Evolutionary conservation across 2,113 vertebrate genomes (phyloP).

Genomic region (Petrocephalus zakoni): DNA sequence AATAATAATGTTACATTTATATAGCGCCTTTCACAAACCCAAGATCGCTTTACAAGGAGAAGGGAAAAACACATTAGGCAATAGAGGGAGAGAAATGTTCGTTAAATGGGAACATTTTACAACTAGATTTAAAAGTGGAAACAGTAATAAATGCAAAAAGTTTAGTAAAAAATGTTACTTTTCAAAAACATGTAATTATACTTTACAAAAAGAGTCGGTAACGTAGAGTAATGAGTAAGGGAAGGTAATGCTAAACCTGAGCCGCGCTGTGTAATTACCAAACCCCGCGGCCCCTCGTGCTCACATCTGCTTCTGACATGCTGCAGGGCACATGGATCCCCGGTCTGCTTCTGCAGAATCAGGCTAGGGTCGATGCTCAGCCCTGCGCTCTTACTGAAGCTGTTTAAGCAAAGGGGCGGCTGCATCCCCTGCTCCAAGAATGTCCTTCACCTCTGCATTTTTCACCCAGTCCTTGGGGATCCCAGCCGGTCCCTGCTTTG

Average conservation of each 20-base stretch:
- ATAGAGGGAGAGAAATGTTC: not conserved
- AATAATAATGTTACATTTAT: not conserved
- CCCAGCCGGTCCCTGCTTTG: not conserved
- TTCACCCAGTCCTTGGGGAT: not conserved
- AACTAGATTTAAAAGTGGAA: not conserved
- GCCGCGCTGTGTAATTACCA: not conserved
- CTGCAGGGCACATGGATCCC: not conserved
- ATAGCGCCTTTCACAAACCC: not conserved
- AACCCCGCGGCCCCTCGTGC: not conserved
- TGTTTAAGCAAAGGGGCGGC: not conserved
- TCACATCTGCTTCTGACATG: constrained; percentile 10
- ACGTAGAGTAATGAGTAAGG: not conserved
- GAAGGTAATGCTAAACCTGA: not conserved
- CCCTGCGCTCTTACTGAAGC: not conserved
- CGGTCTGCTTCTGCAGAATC: not conserved
- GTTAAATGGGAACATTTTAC: not conserved
- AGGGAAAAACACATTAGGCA: not conserved
- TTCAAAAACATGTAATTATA: too few species aligned
- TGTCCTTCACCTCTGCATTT: not conserved
- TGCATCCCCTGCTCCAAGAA: not conserved
- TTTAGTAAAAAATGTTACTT: not conserved
- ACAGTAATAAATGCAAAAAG: not conserved
- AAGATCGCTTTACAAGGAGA: not conserved
- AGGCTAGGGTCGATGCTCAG: not conserved
- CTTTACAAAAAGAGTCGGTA: not conserved